Conservation (phyloP, 2,113 vertebrate species). For the Elanus axillaris region DNA sequence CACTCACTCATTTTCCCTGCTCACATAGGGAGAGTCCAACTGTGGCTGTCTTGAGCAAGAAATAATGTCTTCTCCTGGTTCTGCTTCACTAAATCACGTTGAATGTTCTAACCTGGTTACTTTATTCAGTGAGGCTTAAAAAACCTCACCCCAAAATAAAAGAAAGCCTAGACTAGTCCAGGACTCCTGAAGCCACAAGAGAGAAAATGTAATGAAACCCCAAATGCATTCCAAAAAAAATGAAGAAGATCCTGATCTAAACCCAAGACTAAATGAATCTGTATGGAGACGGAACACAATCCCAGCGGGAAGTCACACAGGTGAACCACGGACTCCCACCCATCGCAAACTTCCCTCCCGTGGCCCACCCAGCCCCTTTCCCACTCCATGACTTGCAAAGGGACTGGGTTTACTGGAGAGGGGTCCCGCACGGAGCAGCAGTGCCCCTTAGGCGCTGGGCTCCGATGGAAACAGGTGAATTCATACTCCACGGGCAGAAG, state of each 20-base stretch:
- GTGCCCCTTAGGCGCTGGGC: accelerated
- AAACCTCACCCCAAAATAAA: neutral
- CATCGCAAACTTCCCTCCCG: neutral
- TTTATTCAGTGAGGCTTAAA: neutral
- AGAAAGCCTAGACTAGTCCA: neutral
- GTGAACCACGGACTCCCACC: neutral
- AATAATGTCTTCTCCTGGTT: neutral
- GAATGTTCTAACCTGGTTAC: neutral
- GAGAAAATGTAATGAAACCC: neutral
- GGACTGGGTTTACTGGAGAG: neutral
- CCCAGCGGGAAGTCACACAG: accelerated
- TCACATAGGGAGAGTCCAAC: neutral
- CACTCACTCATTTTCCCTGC: neutral
- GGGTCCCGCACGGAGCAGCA: neutral
- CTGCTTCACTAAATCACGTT: neutral
- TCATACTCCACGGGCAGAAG: neutral
- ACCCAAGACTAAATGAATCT: neutral
- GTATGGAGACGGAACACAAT: neutral
- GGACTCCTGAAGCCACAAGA: neutral
- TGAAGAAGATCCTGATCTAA: neutral
- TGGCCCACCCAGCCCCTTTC: neutral
- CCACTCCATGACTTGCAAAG: neutral
- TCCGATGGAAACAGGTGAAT: neutral
- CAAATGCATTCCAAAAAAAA: neutral
- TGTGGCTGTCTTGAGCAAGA: neutral